Evolutionary conservation across 2,888 invertebrate genomes (phyloP).

Genomic region (Leucozona laternaria): DNA sequence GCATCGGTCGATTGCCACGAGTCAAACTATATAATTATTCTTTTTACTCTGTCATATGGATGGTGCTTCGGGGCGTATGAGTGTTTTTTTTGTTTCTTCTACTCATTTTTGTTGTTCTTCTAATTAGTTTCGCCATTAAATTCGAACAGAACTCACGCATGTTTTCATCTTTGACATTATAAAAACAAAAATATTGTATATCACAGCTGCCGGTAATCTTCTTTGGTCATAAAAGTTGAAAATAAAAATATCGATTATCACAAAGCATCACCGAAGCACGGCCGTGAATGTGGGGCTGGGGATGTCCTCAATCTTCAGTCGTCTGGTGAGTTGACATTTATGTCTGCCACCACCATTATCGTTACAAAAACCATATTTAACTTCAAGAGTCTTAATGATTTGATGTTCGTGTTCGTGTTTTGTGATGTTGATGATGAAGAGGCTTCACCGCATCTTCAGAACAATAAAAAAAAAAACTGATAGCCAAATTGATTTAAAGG

Average conservation of each 20-base stretch:
- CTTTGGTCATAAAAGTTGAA: neutral
- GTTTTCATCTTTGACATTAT: conserved; percentile 3
- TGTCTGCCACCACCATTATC: neutral
- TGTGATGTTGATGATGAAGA: conserved; percentile 5
- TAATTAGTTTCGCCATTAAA: conserved; percentile 55
- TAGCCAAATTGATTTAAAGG: conserved; percentile 6
- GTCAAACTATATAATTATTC: neutral
- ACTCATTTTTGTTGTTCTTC: neutral
- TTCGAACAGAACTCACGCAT: neutral
- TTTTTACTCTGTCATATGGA: neutral
- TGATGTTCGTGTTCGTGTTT: neutral
- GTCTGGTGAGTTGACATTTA: conserved; percentile 9
- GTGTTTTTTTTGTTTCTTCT: conserved; percentile 8
- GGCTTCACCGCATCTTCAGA: neutral
- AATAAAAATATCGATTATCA: conserved; percentile 31
- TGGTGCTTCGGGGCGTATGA: conserved; percentile 43
- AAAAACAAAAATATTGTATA: conserved; percentile 1
- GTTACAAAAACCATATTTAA: conserved; percentile 10
- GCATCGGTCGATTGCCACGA: neutral
- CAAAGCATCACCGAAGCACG: neutral
- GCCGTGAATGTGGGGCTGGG: neutral
- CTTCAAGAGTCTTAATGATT: neutral
- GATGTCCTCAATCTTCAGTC: neutral
- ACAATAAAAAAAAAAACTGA: neutral
- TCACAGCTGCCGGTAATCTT: neutral